These are phyloP conservation scores for Cryptomyrus ogoouensis DNA, from an alignment of 2,113 vertebrate species.

Conservation along the genomic window DNA sequence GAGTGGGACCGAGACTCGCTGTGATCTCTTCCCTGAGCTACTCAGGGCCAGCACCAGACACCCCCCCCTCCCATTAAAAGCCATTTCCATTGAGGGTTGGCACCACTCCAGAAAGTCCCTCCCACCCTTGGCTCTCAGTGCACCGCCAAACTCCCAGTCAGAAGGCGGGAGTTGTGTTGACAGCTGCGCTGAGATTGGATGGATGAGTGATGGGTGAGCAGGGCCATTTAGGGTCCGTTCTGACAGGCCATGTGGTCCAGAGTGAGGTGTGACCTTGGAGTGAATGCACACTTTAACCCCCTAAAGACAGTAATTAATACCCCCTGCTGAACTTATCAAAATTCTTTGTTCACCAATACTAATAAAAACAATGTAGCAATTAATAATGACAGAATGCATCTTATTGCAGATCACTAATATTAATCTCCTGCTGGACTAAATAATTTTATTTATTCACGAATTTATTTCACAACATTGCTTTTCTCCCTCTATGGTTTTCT, in stretches of 20 bases:
- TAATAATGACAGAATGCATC: background rate
- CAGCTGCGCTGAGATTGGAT: constrained; percentile 4
- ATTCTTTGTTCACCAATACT: background rate
- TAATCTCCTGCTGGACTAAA: background rate
- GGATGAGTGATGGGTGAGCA: background rate
- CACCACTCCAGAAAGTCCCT: constrained; percentile 14
- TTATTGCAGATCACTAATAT: background rate
- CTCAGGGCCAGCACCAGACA: background rate
- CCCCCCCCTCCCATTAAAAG: background rate
- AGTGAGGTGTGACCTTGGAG: background rate
- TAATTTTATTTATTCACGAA: background rate
- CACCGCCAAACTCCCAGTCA: background rate
- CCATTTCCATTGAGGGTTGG: background rate
- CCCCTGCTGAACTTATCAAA: background rate
- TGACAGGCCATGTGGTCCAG: background rate
- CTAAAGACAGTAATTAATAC: background rate
- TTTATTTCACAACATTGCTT: background rate
- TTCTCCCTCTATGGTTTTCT: background rate
- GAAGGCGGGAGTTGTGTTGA: background rate
- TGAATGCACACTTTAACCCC: background rate
- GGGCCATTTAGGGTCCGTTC: background rate
- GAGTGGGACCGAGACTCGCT: constrained; percentile 47
- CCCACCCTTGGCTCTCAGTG: constrained; percentile 8
- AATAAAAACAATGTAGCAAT: background rate
- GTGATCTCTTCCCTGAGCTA: constrained; percentile 33